These are phyloP conservation scores for Rhinogobio ventralis DNA, from an alignment of 2,797 vertebrate species.

Conservation along the genomic window DNA sequence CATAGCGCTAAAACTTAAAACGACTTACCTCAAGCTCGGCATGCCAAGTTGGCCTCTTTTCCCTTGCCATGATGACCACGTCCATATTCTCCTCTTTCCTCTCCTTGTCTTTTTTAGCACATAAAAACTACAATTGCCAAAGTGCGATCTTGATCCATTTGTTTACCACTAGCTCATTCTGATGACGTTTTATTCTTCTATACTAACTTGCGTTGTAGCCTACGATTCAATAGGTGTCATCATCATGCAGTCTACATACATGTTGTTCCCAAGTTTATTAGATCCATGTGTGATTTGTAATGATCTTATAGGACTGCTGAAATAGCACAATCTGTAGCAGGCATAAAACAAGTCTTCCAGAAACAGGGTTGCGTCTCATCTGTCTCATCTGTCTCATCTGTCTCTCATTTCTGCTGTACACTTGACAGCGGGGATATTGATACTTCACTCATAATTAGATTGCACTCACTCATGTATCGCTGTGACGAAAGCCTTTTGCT, in stretches of 20 bases:
- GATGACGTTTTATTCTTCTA: not conserved
- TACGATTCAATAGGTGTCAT: not conserved
- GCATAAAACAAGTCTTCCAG: not conserved
- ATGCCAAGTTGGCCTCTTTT: not conserved
- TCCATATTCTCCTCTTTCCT: not conserved
- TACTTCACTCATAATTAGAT: constrained; percentile 38
- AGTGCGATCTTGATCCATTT: not conserved
- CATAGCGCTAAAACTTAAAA: too few species aligned
- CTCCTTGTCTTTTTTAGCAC: not conserved
- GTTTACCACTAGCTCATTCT: not conserved
- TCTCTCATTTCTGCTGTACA: constrained; percentile 23
- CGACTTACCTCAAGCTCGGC: too few species aligned
- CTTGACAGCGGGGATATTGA: constrained; percentile 28
- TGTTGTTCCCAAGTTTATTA: not conserved
- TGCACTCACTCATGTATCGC: constrained; percentile 11
- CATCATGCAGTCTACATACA: not conserved
- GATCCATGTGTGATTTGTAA: not conserved
- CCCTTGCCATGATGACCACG: not conserved
- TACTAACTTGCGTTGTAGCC: not conserved
- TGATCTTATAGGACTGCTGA: not conserved
- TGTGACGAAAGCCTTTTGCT: constrained; percentile 25
- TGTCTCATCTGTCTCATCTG: constrained; percentile 14
- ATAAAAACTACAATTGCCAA: not conserved
- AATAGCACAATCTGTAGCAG: not conserved
- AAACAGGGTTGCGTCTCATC: not conserved